These are phyloP conservation scores for Phyllostomus hastatus DNA, from an alignment of 2,113 vertebrate genomes.

Conservation along the genomic window DNA sequence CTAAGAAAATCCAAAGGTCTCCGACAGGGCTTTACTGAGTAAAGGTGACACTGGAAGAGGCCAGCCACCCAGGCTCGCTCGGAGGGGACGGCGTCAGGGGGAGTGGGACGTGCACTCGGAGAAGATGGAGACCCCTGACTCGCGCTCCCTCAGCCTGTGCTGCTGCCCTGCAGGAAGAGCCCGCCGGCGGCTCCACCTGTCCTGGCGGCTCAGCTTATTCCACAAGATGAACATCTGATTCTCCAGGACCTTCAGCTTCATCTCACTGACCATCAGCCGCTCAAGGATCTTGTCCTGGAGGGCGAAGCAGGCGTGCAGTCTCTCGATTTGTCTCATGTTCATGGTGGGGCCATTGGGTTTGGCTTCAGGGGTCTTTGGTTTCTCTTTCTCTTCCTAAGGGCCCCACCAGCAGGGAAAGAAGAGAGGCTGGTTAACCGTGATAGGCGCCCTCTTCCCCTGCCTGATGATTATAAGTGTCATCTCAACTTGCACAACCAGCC, in stretches of 20 bases:
- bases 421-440: background rate
- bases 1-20: background rate
- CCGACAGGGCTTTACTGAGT: slow-evolving; percentile 14
- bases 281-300: slow-evolving; percentile 69
- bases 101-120: slow-evolving; percentile 43
- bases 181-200: background rate
- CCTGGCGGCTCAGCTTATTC: slow-evolving; percentile 51
- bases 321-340: background rate
- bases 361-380: background rate
- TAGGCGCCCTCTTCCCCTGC: background rate
- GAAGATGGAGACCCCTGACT: background rate
- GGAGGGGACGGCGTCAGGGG: background rate
- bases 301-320: slow-evolving; percentile 43
- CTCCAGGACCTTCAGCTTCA: slow-evolving; percentile 71
- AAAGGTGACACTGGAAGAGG: background rate
- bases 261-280: slow-evolving; percentile 64
- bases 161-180: background rate
- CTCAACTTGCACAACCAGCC: background rate
- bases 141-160: background rate
- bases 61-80: background rate
- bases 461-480: background rate
- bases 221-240: slow-evolving; percentile 72
- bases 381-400: slow-evolving; percentile 46
- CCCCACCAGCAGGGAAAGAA: background rate
- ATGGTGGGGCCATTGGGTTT: fast-evolving